Base-by-base conservation (phyloP, 2,888 invertebrate genomes). In the Dilophus febrilis region DNA sequence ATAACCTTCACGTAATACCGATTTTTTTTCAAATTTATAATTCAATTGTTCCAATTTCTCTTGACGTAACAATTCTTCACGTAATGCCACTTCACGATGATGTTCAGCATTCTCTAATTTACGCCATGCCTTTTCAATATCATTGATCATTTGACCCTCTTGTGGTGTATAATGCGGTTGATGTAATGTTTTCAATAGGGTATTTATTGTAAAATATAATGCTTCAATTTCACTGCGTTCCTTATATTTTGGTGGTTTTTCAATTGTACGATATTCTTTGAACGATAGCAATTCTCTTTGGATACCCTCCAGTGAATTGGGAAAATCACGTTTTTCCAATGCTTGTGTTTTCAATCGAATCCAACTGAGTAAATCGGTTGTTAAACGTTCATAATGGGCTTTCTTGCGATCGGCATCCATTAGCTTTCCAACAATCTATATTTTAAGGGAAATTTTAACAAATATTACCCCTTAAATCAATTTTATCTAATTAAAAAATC, bases 211-310 rank as follows among this genome's bases (percentile, higher is more conserved):
- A 64, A 97, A 98, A 59, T 84, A 94, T 29, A 94, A 66, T 0
- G 88, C 97, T 64, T 98, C 94, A 50, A 95, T 86, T 66, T 97
- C 95, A 48, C 92, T 94, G 41, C 92, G 77, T 61, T 98, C 97
- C 56, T 83, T 90, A 64, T 95, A 95, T 58, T 92, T 97, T 46
- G 95, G 94, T 8, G 98, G 97, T 64, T 98, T 98, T 61, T 98
- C 97, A 35, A 87, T 79, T 1, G 92, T 95, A 49, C 95, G 71
- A 63, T 97, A 98, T 56, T 90, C 82, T 53, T 94, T 97, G 65
- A 98, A 98, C 30, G 77, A 71, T 40, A 86, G 64, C 49, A 97
- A 64, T 53, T 94, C 77, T 33, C 81, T 74, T 64, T 95, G 94
- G 50, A 97, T 94, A 37, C 88, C 95, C 59, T 92, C 92, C 42